Evolutionary conservation across 1,140 invertebrate species (phyloP), one percentile per base, ranked within the genome.

Genomic region (Leptestheria dahalacensis): DNA sequence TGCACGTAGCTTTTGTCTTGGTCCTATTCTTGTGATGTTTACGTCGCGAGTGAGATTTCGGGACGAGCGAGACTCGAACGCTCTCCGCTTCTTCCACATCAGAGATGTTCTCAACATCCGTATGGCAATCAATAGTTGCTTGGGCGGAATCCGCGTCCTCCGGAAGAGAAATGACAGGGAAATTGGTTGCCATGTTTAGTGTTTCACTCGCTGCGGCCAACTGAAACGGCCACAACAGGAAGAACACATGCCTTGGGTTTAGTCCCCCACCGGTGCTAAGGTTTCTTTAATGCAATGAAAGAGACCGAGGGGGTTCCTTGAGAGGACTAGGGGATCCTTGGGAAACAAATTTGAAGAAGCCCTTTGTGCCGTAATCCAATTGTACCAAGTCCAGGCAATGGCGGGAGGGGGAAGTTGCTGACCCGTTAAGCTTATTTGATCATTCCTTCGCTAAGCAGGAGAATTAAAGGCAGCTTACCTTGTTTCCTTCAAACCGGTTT

Each of bases 51-150:
- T 25, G 50, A 26, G 49, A 47, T 46, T 51, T 23, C 49, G 50
- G 58, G 33, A 28, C 53, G 55, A 53, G 26, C 50, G 60, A 48
- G 29, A 33, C 20, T 10, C 48, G 24, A 12, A 11, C 46, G 21
- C n/a, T 24, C n/a, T 58, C 33, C 2, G 15, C 60, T 12, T 48
- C 56, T 18, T 57, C 53, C 11, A 29, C 29, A 25, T 61, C 48
- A n/a, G 52, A 61, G 3, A 58, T 41, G 23, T 60, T 51, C 51
- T 60, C 58, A 10, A 50, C 58, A 28, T 60, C 58, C 12, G 58
- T 41, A 15, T 41, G 33, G 33, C 33, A 41, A 15, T 41, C 33
- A 15, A 41, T 41, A 15, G 33, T 41, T 15, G 6, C 33, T 41
- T 15, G 6, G 6, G 6, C 33, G 6, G 15, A 41, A 41, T 41